Evolutionary conservation across 2,113 vertebrate species (phyloP).

Genomic region (Cariama cristata): DNA sequence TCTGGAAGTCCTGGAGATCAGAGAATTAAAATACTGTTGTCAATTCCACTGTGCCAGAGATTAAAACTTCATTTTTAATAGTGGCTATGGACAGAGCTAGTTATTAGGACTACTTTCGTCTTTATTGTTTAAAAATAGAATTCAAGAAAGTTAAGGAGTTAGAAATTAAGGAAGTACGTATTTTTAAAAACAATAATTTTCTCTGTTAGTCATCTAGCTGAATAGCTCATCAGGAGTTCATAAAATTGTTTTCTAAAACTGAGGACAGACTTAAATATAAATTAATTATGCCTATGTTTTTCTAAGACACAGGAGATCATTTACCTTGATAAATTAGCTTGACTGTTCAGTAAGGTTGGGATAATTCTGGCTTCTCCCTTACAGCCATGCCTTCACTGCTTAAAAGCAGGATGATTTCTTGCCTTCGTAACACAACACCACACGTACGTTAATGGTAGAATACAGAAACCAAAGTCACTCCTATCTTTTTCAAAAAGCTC

Average conservation of each 20-base stretch:
- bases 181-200: not conserved
- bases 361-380: not conserved
- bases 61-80: not conserved
- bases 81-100: not conserved
- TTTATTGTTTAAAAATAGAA: not conserved
- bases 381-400: not conserved
- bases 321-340: not conserved
- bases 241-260: not conserved
- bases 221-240: not conserved
- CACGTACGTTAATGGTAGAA: fast-evolving
- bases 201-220: not conserved
- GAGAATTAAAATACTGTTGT: not conserved
- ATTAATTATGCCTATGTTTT: not conserved
- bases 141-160: not conserved
- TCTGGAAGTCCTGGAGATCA: not conserved
- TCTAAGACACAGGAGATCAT: not conserved
- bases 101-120: not conserved
- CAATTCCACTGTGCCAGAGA: not conserved
- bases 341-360: not conserved
- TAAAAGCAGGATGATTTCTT: not conserved
- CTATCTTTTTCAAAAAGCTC: not conserved
- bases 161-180: not conserved
- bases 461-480: not conserved
- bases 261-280: not conserved
- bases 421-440: not conserved